Conservation (phyloP, 2,797 vertebrate species). For the Apogon talboti region DNA sequence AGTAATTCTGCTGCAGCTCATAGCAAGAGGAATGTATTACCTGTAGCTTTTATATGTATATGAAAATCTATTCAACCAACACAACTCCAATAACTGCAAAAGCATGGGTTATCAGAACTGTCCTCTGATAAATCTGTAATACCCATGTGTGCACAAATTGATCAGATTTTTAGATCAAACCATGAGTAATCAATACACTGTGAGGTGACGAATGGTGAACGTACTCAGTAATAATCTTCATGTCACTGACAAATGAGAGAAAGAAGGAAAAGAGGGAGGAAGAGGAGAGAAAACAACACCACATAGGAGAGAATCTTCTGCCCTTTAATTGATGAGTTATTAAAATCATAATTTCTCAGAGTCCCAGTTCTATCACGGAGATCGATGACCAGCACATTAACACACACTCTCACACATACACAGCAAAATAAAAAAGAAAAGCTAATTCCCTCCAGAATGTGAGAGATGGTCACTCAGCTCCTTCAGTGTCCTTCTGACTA, state of each 20-base stretch:
- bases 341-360: constrained; percentile 77
- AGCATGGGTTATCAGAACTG: constrained; percentile 31
- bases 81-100: constrained; percentile 23
- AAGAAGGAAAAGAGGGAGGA: constrained; percentile 35
- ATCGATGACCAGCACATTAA: constrained; percentile 56
- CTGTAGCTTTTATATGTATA: not conserved
- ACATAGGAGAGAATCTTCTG: constrained; percentile 34
- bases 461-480: constrained; percentile 29
- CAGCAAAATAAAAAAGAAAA: constrained; percentile 19
- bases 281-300: constrained; percentile 37
- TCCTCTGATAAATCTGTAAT: constrained; percentile 20
- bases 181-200: constrained; percentile 55
- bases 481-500: constrained; percentile 50
- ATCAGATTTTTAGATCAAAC: constrained; percentile 56
- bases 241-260: constrained; percentile 44
- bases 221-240: constrained; percentile 43
- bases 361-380: constrained; percentile 71
- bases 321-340: constrained; percentile 77
- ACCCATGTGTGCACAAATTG: constrained; percentile 17
- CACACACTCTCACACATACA: constrained; percentile 19
- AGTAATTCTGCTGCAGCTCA: constrained; percentile 15
- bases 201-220: constrained; percentile 28
- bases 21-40: constrained; percentile 12
- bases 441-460: constrained; percentile 14
- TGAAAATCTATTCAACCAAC: constrained; percentile 40